These are phyloP conservation scores for Epinephelus moara DNA, from an alignment of 2,113 vertebrate species.

Conservation along the genomic window DNA sequence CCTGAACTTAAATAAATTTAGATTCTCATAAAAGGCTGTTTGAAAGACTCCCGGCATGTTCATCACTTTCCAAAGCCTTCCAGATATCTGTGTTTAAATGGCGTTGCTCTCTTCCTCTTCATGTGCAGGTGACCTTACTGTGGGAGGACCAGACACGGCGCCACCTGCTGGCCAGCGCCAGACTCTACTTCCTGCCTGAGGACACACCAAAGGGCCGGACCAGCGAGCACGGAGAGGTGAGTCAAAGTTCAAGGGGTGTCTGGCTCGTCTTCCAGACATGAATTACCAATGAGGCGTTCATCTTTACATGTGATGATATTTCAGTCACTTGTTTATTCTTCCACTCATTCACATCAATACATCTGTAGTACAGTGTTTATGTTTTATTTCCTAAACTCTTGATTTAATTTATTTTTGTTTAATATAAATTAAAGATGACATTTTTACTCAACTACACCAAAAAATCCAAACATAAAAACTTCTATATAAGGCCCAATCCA, in stretches of 20 bases:
- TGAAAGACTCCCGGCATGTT: not conserved
- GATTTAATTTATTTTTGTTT: not conserved
- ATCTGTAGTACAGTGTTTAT: not conserved
- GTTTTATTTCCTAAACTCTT: not conserved
- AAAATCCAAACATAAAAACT: not conserved
- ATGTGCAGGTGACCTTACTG: conserved; percentile 79
- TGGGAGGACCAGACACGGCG: conserved; percentile 86
- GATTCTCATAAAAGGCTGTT: not conserved
- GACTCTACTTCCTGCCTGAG: conserved; percentile 87
- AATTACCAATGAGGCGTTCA: not conserved
- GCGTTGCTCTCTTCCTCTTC: not conserved
- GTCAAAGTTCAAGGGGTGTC: conserved; percentile 14
- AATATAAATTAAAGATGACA: not conserved
- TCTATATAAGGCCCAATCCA: not conserved
- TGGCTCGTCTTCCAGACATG: not conserved
- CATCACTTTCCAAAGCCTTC: not conserved
- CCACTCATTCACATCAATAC: not conserved
- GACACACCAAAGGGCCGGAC: conserved; percentile 87
- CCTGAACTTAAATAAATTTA: not conserved
- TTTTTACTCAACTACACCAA: not conserved
- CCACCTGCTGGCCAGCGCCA: conserved; percentile 85
- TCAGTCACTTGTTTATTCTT: not conserved
- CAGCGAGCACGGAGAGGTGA: conserved; percentile 86
- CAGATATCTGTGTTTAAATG: not conserved
- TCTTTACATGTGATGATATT: not conserved